These are phyloP conservation scores for Gnathonemus echidnorhynchus DNA, from an alignment of 2,113 vertebrate species.

Conservation along the genomic window DNA sequence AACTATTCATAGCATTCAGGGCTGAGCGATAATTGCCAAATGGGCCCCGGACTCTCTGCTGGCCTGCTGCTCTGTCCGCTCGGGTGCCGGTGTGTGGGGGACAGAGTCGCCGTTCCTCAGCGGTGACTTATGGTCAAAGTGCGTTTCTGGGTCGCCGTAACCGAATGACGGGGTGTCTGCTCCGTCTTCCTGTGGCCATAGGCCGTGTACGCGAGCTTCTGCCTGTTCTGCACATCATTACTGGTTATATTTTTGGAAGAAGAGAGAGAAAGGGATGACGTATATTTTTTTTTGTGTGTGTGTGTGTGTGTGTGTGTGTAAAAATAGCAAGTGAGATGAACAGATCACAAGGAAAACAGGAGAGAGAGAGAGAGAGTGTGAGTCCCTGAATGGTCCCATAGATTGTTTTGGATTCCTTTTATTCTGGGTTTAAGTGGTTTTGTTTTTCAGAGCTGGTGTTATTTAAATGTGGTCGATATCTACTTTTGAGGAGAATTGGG, in stretches of 20 bases:
- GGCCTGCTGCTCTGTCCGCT: neutral
- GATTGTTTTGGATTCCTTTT: constrained; percentile 1
- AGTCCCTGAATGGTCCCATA: neutral
- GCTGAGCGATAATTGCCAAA: constrained; percentile 17
- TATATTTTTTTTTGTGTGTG: neutral
- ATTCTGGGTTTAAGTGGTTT: neutral
- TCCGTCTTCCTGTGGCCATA: neutral
- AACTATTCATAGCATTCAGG: constrained; percentile 20
- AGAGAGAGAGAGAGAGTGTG: too few species aligned
- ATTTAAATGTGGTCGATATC: constrained; percentile 3
- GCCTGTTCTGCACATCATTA: neutral
- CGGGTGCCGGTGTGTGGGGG: neutral
- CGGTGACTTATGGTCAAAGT: neutral
- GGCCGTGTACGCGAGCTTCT: neutral
- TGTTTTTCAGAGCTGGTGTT: neutral
- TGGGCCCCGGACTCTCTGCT: constrained; percentile 1
- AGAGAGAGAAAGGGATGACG: neutral
- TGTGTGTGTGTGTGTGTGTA: neutral
- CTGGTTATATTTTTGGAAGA: neutral
- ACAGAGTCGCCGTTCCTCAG: neutral
- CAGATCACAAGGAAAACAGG: neutral
- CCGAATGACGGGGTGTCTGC: neutral
- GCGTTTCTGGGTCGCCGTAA: neutral
- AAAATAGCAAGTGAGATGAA: neutral
- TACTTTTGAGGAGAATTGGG: neutral